A percentile compares a stretch with the other conserved stretches of the same genome.
phyloP scores from a whole-genome alignment of 2,797 vertebrate species.

The Esox lucius region DNA sequence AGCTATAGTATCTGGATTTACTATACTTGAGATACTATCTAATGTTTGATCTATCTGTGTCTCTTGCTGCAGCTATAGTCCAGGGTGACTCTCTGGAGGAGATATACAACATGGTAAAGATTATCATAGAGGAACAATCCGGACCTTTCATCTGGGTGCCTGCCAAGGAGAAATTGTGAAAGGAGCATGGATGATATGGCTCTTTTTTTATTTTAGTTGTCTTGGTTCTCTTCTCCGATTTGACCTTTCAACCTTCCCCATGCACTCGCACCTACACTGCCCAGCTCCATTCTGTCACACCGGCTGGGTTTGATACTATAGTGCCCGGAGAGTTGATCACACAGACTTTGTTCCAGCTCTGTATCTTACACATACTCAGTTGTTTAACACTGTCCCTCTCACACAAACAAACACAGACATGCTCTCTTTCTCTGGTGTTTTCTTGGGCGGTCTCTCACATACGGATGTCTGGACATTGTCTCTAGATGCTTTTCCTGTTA shows the following conservation, averaged over 20 bases:
- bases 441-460: constrained; percentile 37
- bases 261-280: constrained; percentile 33
- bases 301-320: constrained; percentile 29
- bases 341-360: constrained; percentile 31
- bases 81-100: constrained; percentile 93
- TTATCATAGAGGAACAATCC: constrained; percentile 95
- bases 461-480: constrained; percentile 33
- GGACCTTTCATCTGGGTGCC: constrained; percentile 95
- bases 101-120: constrained; percentile 94
- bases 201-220: constrained; percentile 11
- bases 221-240: constrained; percentile 52
- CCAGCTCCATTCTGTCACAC: constrained; percentile 42
- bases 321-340: neutral
- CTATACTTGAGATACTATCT: neutral
- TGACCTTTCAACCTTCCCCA: constrained; percentile 21
- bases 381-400: neutral
- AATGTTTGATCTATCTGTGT: neutral
- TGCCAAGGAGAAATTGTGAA: constrained; percentile 95
- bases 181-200: constrained; percentile 31
- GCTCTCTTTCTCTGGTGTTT: neutral
- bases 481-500: constrained; percentile 59
- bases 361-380: constrained; percentile 58
- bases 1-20: neutral
- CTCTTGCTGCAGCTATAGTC: constrained; percentile 81
- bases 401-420: neutral